A percentile compares a stretch with the other conserved stretches of the same genome.
Evolutionary conservation across 2,888 invertebrate genomes (phyloP).

Genomic region (Cantharis rustica): DNA sequence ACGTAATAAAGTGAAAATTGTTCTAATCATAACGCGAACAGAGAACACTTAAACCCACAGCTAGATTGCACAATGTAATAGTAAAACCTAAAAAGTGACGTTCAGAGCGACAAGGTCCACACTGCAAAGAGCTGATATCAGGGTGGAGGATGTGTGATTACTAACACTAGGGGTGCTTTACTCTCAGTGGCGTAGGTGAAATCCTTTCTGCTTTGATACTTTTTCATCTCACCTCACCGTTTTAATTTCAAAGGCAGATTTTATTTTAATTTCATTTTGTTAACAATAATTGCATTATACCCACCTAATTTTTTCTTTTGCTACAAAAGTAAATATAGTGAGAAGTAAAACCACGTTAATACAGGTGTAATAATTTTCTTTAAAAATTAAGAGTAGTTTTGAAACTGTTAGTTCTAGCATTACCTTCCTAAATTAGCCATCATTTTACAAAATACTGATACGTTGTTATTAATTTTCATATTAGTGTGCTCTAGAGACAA

Average conservation of each 20-base stretch:
- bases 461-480: no score
- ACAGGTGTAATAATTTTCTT: neutral
- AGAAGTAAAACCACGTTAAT: neutral
- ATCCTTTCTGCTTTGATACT: neutral
- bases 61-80: conserved; percentile 29
- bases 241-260: neutral
- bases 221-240: neutral
- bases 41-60: conserved; percentile 20
- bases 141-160: conserved; percentile 32
- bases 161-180: conserved; percentile 26
- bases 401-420: neutral
- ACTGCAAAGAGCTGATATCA: conserved; percentile 42
- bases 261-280: neutral
- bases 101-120: conserved; percentile 40
- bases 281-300: neutral
- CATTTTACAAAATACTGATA: neutral
- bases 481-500: no score
- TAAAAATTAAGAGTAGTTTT: neutral
- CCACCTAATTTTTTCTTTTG: no score
- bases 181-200: conserved; percentile 16
- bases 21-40: conserved; percentile 27
- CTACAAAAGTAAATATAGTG: no score
- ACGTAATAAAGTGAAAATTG: conserved; percentile 22
- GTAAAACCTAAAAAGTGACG: conserved; percentile 37
- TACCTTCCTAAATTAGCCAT: neutral